Evolutionary conservation across 1,140 invertebrate genomes (phyloP).

Genomic region (Zelostemma sp.): DNA sequence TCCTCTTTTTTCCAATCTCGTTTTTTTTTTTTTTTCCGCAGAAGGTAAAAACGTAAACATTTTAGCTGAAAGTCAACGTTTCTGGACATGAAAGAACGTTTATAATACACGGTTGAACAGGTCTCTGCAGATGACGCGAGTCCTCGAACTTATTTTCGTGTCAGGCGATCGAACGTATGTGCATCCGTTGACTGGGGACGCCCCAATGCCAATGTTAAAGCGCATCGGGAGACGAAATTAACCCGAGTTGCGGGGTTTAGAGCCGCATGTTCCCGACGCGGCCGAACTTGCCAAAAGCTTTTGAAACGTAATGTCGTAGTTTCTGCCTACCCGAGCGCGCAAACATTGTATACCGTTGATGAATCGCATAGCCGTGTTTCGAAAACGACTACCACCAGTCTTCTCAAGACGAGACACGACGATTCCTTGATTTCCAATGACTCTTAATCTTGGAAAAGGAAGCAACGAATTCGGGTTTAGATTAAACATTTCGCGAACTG

Average conservation of each 20-base stretch:
- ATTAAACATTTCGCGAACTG: background rate
- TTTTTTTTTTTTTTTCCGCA: background rate
- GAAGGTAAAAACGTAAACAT: too few species aligned
- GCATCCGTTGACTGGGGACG: conserved; percentile 32
- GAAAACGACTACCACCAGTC: conserved; percentile 16
- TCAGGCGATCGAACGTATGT: conserved; percentile 38
- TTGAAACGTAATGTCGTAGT: conserved; percentile 40
- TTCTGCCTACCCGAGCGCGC: conserved; percentile 31
- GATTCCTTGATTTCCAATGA: too few species aligned
- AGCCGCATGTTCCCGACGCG: conserved; percentile 27
- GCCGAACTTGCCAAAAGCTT: conserved; percentile 51
- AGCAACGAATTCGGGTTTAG: too few species aligned
- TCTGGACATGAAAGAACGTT: background rate
- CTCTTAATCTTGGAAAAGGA: too few species aligned
- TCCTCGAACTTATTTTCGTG: conserved; percentile 40
- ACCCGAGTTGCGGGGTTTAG: conserved; percentile 37
- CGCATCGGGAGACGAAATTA: conserved; percentile 52
- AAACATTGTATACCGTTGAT: conserved; percentile 40
- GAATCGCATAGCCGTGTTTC: conserved; percentile 36
- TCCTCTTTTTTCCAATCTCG: too few species aligned
- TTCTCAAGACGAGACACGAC: too few species aligned
- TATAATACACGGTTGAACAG: conserved; percentile 11
- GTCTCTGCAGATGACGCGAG: conserved; percentile 15
- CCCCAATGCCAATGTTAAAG: conserved; percentile 56
- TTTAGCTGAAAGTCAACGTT: too few species aligned